phyloP scores from a whole-genome alignment of 2,888 invertebrate species.

The Girardia tigrina region DNA sequence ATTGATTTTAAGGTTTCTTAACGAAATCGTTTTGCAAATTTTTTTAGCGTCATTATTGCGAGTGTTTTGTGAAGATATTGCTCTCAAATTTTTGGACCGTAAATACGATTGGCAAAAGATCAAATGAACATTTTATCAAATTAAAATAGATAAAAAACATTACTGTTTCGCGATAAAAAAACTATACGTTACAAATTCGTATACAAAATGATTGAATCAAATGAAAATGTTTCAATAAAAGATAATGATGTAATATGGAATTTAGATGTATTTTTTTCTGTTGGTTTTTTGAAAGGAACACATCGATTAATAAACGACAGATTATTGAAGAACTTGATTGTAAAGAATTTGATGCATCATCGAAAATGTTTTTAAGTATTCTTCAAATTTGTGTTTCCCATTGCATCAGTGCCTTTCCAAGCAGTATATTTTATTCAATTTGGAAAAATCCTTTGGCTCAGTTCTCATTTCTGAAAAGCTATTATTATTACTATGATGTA shows the following conservation, averaged over 20 bases:
- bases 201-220: no score
- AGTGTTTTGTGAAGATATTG: no score
- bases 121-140: no score
- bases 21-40: no score
- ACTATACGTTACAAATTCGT: no score
- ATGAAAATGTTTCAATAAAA: no score
- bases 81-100: no score
- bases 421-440: not conserved
- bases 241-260: not conserved
- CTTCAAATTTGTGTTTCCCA: not conserved
- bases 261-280: not conserved
- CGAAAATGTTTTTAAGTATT: not conserved
- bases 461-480: constrained; percentile 2
- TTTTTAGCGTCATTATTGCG: no score
- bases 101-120: no score
- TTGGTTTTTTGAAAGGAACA: not conserved
- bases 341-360: not conserved
- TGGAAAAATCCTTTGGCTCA: constrained; percentile 16
- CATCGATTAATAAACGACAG: not conserved
- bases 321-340: constrained; percentile 23
- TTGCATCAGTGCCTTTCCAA: constrained; percentile 1
- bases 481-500: not conserved
- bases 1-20: no score
- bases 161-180: no score
- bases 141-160: no score